These are phyloP conservation scores for Heliconius hermathena DNA, from an alignment of 1,140 invertebrate species.

Conservation along the genomic window DNA sequence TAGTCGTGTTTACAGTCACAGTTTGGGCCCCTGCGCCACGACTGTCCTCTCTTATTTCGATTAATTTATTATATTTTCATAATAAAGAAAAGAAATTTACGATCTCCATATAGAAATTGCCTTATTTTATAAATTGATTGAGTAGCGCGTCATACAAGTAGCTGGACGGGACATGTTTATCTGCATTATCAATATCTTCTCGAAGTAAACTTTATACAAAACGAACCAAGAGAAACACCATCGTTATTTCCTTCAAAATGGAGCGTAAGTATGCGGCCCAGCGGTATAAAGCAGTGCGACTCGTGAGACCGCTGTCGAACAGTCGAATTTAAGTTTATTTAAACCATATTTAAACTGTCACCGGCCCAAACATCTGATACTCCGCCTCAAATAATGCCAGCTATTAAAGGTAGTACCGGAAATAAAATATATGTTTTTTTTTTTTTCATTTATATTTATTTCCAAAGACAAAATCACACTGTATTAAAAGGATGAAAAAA, in stretches of 20 bases:
- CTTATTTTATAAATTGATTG: conserved; percentile 21
- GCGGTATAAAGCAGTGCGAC: conserved; percentile 63
- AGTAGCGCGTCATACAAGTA: conserved; percentile 5
- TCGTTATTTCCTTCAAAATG: conserved; percentile 55
- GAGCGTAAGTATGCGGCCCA: conserved; percentile 57
- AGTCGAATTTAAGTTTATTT: conserved; percentile 67
- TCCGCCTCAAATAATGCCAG: conserved; percentile 51
- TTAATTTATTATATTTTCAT: background rate
- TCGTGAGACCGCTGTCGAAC: conserved; percentile 52
- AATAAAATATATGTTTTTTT: conserved; percentile 38
- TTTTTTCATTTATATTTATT: too few species aligned
- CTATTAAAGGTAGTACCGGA: conserved; percentile 51
- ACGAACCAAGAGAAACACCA: conserved; percentile 42
- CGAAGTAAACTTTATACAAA: conserved; percentile 49
- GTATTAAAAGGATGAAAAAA: conserved; percentile 5
- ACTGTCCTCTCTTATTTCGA: too few species aligned
- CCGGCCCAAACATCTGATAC: conserved; percentile 58
- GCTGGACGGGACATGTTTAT: conserved; percentile 32
- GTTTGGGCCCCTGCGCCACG: too few species aligned
- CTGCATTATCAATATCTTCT: conserved; percentile 41
- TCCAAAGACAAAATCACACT: background rate
- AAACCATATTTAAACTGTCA: conserved; percentile 66
- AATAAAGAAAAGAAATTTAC: background rate
- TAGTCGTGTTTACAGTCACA: too few species aligned
- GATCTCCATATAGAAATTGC: background rate